phyloP scores from a whole-genome alignment of 2,797 vertebrate species.

The Hirundo rustica region DNA sequence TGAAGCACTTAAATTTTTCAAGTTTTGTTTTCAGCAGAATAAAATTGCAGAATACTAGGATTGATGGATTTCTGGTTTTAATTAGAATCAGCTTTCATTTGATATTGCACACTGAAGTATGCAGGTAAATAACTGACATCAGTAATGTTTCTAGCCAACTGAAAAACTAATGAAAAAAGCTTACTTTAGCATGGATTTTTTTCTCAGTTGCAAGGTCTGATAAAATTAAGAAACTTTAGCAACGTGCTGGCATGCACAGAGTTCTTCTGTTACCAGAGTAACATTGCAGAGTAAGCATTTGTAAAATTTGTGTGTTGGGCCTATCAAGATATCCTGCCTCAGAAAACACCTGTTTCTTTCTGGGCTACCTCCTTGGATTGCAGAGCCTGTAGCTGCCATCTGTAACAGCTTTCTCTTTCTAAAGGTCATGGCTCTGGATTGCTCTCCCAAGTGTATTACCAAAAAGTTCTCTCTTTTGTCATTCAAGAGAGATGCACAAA shows the following conservation, averaged over 20 bases:
- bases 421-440: not conserved
- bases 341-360: not conserved
- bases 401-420: not conserved
- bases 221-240: not conserved
- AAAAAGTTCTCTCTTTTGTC: not conserved
- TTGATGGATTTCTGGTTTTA: slow-evolving; percentile 20
- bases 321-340: not conserved
- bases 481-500: not conserved
- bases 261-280: not conserved
- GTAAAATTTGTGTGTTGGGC: not conserved
- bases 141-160: not conserved
- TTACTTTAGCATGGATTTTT: not conserved
- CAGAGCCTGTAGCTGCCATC: not conserved
- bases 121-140: not conserved
- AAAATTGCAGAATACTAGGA: not conserved
- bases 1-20: not conserved
- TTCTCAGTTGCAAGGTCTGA: not conserved
- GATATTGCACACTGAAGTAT: not conserved
- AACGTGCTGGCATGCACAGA: not conserved
- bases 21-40: slow-evolving; percentile 18
- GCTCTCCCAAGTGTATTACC: not conserved
- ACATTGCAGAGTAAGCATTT: not conserved
- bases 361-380: not conserved
- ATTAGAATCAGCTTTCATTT: slow-evolving; percentile 12
- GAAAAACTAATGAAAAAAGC: not conserved